These are phyloP conservation scores for Automeris io DNA, from an alignment of 2,888 invertebrate species.

Conservation along the genomic window DNA sequence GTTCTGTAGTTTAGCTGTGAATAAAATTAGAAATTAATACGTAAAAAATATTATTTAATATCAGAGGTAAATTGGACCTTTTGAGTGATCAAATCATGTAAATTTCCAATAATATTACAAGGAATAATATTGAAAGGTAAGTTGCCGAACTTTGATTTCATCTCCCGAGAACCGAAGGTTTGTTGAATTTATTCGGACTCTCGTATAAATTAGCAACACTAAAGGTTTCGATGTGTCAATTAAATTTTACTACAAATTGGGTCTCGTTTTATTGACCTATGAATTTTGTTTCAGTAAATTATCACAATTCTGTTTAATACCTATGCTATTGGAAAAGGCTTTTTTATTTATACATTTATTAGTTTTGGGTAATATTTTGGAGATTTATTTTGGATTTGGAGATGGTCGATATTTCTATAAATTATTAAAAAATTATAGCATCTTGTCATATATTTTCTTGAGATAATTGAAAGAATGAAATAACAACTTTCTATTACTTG, in stretches of 20 bases:
- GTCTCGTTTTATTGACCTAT: slow-evolving; percentile 27
- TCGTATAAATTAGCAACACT: slow-evolving; percentile 1
- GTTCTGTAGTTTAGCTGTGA: no score
- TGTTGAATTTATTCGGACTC: background rate
- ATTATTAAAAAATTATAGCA: no score
- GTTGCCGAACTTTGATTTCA: background rate
- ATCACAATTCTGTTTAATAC: no score
- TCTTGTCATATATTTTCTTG: no score
- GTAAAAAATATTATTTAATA: no score
- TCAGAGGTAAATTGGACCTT: no score
- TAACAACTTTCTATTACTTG: no score
- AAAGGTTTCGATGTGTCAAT: slow-evolving; percentile 3
- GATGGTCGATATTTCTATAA: no score
- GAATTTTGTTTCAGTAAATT: slow-evolving; percentile 18
- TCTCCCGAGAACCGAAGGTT: background rate
- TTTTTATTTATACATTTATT: background rate
- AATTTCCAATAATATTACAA: background rate
- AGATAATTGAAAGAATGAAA: no score
- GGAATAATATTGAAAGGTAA: background rate
- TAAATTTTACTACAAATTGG: slow-evolving; percentile 21
- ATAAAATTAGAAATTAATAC: no score
- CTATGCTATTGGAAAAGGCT: background rate
- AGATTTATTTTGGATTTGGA: no score
- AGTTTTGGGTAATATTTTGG: background rate
- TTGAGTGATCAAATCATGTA: no score